Percentiles rank a stretch among this genome's conserved stretches.
phyloP scores from a whole-genome alignment of 2,797 vertebrate genomes.

The Sciurus carolinensis region DNA sequence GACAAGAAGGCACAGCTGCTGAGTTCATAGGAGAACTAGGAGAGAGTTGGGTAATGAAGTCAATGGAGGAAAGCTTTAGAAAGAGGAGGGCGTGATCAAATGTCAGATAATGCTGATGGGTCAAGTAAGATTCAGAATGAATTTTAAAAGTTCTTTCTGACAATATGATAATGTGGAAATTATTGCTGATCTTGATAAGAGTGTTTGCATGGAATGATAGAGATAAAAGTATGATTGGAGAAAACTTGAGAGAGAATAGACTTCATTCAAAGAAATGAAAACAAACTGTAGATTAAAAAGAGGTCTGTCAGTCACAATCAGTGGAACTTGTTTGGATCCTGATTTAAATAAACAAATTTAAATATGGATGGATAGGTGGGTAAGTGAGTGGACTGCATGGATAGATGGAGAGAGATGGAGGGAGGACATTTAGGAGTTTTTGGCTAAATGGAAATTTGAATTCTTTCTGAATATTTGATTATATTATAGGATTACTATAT shows the following conservation, averaged over 20 bases:
- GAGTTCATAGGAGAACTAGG: background rate
- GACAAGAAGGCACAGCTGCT: background rate
- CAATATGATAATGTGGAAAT: background rate
- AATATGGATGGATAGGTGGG: background rate
- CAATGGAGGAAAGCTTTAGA: background rate
- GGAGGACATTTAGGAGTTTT: background rate
- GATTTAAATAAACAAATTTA: background rate
- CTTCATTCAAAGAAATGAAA: conserved; percentile 9
- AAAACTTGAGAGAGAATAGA: background rate
- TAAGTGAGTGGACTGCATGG: no score
- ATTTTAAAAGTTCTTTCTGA: background rate
- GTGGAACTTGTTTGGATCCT: background rate
- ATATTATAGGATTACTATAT: background rate
- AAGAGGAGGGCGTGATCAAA: background rate
- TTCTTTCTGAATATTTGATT: background rate
- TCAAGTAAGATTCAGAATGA: background rate
- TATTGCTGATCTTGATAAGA: background rate
- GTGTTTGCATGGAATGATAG: background rate
- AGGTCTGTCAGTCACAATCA: background rate
- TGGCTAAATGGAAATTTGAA: background rate
- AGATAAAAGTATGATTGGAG: background rate
- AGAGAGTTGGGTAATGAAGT: background rate
- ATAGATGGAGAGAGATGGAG: no score
- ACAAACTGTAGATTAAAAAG: background rate
- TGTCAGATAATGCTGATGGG: background rate